Percentiles rank a stretch among this genome's conserved stretches.
These are phyloP conservation scores for Sesamia nonagrioides DNA, from an alignment of 1,140 invertebrate genomes.

Conservation along the genomic window DNA sequence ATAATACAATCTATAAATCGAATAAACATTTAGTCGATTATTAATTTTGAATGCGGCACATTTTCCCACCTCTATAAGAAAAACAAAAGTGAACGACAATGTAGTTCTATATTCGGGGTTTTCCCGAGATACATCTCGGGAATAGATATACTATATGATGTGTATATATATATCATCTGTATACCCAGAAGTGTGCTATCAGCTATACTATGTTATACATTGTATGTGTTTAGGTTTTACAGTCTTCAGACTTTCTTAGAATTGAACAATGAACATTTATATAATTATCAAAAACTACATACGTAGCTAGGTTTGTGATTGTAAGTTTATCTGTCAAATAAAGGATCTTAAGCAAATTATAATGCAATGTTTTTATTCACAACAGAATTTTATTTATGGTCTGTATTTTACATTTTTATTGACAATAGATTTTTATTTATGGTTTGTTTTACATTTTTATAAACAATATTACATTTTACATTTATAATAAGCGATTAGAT, in stretches of 20 bases:
- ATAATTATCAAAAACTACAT: no score
- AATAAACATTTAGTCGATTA: slow-evolving; percentile 19
- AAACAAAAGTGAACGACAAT: not conserved
- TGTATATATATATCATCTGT: not conserved
- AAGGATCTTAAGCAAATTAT: not conserved
- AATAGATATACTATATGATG: no score
- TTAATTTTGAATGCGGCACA: slow-evolving; percentile 5
- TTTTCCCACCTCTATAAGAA: not conserved
- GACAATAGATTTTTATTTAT: no score
- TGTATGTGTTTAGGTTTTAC: not conserved
- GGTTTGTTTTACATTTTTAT: no score
- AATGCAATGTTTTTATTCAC: not conserved
- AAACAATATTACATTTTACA: no score
- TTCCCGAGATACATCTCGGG: not conserved
- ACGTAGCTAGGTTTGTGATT: no score
- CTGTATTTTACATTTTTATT: not conserved
- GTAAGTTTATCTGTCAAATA: no score
- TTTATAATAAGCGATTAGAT: no score
- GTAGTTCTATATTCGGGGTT: not conserved
- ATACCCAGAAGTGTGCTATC: not conserved
- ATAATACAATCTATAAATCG: not conserved
- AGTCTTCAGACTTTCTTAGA: not conserved
- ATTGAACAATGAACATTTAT: not conserved
- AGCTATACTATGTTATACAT: not conserved
- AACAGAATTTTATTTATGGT: not conserved